Evolutionary conservation across 2,113 vertebrate species (phyloP).

Genomic region (Chlorodrepanis virens): DNA sequence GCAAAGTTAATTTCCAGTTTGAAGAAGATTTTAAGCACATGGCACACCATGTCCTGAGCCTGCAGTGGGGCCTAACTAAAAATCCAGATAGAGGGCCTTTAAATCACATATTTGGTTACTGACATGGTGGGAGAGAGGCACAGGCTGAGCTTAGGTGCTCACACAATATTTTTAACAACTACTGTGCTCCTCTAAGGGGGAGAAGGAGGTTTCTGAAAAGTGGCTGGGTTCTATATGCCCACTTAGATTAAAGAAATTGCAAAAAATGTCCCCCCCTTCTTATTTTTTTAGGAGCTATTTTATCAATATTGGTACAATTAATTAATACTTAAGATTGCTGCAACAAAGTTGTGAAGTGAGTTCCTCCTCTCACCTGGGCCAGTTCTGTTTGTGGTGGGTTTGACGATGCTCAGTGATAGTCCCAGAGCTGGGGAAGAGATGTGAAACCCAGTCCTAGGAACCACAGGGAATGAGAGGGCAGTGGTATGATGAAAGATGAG

Average conservation of each 20-base stretch:
- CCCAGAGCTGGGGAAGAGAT: neutral
- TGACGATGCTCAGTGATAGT: fast-evolving
- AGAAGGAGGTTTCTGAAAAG: neutral
- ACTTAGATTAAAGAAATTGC: neutral
- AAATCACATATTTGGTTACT: neutral
- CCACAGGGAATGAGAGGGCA: neutral
- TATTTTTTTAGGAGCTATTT: neutral
- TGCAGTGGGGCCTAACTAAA: neutral
- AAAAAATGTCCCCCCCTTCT: fast-evolving
- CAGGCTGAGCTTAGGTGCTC: neutral
- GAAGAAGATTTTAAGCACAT: neutral
- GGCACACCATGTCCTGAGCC: neutral
- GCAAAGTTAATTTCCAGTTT: neutral
- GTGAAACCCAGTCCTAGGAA: neutral
- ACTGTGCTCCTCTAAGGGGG: neutral
- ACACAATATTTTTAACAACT: neutral
- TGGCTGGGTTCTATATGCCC: neutral
- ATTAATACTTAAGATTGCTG: neutral
- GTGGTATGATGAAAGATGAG: neutral
- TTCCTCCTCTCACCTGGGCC: neutral
- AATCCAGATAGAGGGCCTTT: neutral
- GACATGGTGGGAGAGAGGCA: neutral
- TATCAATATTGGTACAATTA: neutral
- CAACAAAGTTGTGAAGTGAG: neutral
- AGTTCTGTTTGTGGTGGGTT: neutral